phyloP scores from a whole-genome alignment of 2,113 vertebrate genomes.

The Struthidea cinerea region DNA sequence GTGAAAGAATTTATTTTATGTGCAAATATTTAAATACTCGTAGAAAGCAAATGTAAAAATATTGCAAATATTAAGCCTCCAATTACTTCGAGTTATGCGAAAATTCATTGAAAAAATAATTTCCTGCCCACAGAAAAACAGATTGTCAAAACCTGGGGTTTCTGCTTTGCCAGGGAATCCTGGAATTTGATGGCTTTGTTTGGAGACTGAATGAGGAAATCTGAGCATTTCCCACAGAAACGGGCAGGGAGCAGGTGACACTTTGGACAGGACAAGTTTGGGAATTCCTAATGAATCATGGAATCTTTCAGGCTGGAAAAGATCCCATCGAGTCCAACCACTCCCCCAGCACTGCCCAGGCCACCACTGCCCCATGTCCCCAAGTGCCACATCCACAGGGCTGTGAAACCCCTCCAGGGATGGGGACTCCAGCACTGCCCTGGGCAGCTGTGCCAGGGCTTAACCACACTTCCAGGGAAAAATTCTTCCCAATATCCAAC shows the following conservation, averaged over 20 bases:
- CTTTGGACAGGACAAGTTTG: neutral
- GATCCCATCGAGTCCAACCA: rapidly evolving
- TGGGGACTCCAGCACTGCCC: neutral
- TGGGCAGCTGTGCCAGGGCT: neutral
- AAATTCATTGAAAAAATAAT: neutral
- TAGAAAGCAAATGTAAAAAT: neutral
- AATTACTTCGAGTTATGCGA: neutral
- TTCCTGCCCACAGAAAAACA: neutral
- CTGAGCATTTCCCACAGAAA: rapidly evolving
- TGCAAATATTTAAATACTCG: constrained; percentile 10
- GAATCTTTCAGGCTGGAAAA: neutral
- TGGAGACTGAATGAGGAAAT: neutral
- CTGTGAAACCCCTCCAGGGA: rapidly evolving
- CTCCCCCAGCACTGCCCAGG: neutral
- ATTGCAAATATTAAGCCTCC: neutral
- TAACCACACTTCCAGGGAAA: neutral
- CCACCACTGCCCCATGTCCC: neutral
- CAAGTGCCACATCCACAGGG: neutral
- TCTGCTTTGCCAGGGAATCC: neutral
- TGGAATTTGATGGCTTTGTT: neutral
- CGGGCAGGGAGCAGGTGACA: rapidly evolving
- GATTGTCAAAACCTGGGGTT: neutral
- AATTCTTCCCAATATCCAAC: rapidly evolving
- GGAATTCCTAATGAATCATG: neutral
- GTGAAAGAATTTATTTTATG: constrained; percentile 7